A percentile compares a stretch with the other conserved stretches of the same genome.
Conservation (phyloP, 1,140 invertebrate species). For the Rhopalosiphum maidis region DNA sequence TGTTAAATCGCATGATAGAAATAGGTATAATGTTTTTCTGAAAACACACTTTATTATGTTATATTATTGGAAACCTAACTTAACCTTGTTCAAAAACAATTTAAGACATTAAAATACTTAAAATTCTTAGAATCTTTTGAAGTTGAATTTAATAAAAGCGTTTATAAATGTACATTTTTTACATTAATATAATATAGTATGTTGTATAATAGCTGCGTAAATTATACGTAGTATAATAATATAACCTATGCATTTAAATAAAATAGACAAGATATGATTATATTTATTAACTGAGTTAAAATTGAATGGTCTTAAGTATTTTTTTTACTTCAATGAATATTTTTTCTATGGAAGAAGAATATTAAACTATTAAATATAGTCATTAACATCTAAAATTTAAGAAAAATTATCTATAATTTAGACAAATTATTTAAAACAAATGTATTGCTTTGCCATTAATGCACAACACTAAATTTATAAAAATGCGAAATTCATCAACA, state of each 20-base stretch:
- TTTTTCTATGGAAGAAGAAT: background rate
- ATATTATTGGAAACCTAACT: background rate
- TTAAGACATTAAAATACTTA: background rate
- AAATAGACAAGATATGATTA: background rate
- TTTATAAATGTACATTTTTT: background rate
- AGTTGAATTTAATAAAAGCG: background rate
- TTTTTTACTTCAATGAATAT: background rate
- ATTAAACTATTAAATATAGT: background rate
- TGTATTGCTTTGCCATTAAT: too few species aligned
- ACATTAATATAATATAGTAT: background rate
- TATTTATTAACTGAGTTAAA: background rate
- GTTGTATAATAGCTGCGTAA: background rate
- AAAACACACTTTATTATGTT: background rate
- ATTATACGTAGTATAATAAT: background rate
- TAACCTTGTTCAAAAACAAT: background rate
- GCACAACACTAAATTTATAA: too few species aligned
- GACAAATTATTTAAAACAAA: too few species aligned
- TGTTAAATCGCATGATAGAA: background rate
- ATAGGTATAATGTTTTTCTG: background rate
- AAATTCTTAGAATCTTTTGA: background rate
- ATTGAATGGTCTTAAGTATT: background rate
- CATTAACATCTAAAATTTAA: too few species aligned
- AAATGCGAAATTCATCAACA: too few species aligned
- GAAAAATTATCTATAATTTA: too few species aligned
- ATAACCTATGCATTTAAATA: background rate